Percentiles rank a stretch among this genome's conserved stretches.
These are phyloP conservation scores for Drosophila prosaltans DNA, from an alignment of 1,140 invertebrate genomes.

Conservation along the genomic window DNA sequence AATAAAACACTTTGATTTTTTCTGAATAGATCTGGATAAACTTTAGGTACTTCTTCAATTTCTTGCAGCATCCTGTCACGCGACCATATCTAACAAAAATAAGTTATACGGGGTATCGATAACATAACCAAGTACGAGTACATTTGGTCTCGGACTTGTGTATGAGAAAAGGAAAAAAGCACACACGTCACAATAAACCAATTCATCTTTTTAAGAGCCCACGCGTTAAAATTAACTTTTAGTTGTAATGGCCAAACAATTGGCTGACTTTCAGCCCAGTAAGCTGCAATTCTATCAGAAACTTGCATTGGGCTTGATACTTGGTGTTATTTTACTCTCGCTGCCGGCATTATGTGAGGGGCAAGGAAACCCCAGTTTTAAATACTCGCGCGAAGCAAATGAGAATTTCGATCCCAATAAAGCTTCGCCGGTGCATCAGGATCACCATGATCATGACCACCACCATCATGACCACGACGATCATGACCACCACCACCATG, in stretches of 20 bases:
- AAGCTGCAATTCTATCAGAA: slow-evolving; percentile 61
- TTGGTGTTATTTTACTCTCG: slow-evolving; percentile 61
- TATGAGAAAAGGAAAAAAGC: slow-evolving; percentile 49
- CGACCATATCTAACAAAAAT: not conserved
- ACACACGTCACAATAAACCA: slow-evolving; percentile 69
- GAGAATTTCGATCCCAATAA: slow-evolving; percentile 76
- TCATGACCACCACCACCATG: slow-evolving; percentile 53
- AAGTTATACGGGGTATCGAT: slow-evolving; percentile 33
- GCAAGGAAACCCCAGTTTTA: slow-evolving; percentile 86
- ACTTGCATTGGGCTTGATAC: slow-evolving; percentile 54
- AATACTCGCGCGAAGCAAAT: slow-evolving; percentile 90
- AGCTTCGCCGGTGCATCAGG: slow-evolving; percentile 60
- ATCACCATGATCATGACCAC: slow-evolving; percentile 73
- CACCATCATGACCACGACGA: slow-evolving; percentile 54
- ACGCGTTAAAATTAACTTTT: slow-evolving; percentile 23
- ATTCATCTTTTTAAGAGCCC: slow-evolving; percentile 16
- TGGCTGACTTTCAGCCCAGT: slow-evolving; percentile 49
- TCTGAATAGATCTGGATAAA: too few species aligned
- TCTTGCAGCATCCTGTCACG: not conserved
- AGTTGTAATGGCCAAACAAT: slow-evolving; percentile 58
- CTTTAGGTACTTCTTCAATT: not conserved
- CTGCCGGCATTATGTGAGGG: slow-evolving; percentile 61
- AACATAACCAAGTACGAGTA: slow-evolving; percentile 26
- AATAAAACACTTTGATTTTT: too few species aligned
- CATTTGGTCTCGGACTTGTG: not conserved